Base-by-base conservation (phyloP, 2,113 vertebrate species). In the Dipodomys ordii region DNA sequence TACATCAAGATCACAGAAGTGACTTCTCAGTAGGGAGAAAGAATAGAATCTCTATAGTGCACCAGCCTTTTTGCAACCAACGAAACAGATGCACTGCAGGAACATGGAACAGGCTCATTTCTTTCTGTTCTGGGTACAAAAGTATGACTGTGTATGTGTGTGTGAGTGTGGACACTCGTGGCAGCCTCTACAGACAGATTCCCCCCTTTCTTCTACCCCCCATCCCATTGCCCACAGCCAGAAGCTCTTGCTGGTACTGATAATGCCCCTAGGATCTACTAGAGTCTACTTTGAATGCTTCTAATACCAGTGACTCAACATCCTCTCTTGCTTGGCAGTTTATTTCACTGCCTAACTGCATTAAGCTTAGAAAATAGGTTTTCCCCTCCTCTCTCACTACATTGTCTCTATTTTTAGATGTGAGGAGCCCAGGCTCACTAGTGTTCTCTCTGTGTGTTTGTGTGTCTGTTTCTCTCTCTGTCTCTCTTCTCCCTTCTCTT, bases 371-470 rank as follows among this genome's bases (percentile, higher is more conserved):
- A 76, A 95, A 94, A 94, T 95, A 71, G 49, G 39, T 69, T 53
- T 69, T 53, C 72, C 7, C 76, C 3, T 73, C 7, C 60, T 60
- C 77, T 65, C 90, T 84, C 81, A 80, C 93, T 89, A 67, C 46
- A 88, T 87, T 83, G 32, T 92, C 49, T 92, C 95, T 95, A 84
- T 89, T 95, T 96, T 96, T 92, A 95, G 93, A 92, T 80, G n/a
- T 44, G 57, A 94, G 94, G 73, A 96, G 64, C 44, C 84, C 39
- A 82, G 93, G 46, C 88, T 80, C 73, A 32, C 20, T 68, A 28
- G 35, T 57, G 8, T n/a, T n/a, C 67, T 44, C 78, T 46, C 28
- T 49, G 49, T 49, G 49, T 49, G 12, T 49, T 78, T 65, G 69
- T 39, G 27, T 46, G 44, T 71, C 60, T 57, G 30, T 28, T 13